Evolutionary conservation across 1,140 invertebrate genomes (phyloP).

Genomic region (Aphidius gifuensis): DNA sequence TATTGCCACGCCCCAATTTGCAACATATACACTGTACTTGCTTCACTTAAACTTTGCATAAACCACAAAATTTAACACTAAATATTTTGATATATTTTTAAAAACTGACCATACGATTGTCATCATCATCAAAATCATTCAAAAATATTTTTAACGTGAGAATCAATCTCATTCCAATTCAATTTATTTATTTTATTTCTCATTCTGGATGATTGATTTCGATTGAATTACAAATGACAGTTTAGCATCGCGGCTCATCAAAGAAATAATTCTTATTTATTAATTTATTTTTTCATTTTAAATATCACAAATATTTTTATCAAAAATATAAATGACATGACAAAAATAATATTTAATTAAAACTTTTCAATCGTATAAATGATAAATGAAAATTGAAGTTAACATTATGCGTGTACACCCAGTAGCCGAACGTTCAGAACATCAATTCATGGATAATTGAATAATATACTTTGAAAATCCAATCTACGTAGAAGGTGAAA

Average conservation of each 20-base stretch:
- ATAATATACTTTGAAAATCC: constrained; percentile 50
- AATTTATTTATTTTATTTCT: not conserved
- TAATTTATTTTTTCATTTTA: not conserved
- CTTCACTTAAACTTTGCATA: constrained; percentile 19
- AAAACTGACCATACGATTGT: no score
- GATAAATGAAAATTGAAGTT: no score
- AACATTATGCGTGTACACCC: no score
- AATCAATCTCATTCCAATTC: not conserved
- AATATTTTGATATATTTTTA: no score
- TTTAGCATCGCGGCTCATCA: not conserved
- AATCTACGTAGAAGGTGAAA: constrained; percentile 51
- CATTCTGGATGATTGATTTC: constrained; percentile 16
- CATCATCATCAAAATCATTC: no score
- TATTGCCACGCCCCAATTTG: constrained; percentile 41
- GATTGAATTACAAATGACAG: constrained; percentile 11
- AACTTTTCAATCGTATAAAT: no score
- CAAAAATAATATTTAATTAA: no score
- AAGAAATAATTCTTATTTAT: constrained; percentile 3
- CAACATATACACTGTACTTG: constrained; percentile 10
- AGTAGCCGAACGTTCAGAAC: not conserved
- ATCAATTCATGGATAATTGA: constrained; percentile 50
- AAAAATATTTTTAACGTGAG: no score
- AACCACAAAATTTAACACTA: no score
- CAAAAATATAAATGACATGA: no score
- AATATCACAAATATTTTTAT: no score